A percentile compares a stretch with the other conserved stretches of the same genome.
These are phyloP conservation scores for Nannobrachium achirus DNA, from an alignment of 2,113 vertebrate genomes.

Conservation along the genomic window DNA sequence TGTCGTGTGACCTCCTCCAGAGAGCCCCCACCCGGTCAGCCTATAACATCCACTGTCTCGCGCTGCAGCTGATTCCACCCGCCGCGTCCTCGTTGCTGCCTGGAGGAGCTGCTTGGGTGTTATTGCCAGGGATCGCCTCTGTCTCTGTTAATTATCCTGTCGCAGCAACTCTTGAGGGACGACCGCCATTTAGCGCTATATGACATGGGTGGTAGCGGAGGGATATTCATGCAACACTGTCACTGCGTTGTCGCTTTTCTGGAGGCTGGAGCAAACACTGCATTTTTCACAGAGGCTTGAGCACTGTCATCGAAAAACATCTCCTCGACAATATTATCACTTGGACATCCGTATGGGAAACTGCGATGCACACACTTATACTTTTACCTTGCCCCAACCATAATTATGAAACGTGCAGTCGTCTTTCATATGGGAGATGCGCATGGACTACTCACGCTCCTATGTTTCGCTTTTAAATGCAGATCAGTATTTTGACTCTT, in stretches of 20 bases:
- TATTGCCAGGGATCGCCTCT: conserved; percentile 50
- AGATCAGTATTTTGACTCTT: conserved; percentile 45
- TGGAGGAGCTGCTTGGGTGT: conserved; percentile 28
- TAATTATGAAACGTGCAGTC: conserved; percentile 1
- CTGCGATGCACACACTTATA: conserved; percentile 6
- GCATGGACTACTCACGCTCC: conserved; percentile 59
- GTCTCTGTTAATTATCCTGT: background rate
- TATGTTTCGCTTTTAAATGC: conserved; percentile 34
- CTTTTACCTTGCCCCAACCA: conserved; percentile 28
- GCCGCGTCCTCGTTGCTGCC: background rate
- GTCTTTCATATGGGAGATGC: conserved; percentile 56
- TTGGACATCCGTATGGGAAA: conserved; percentile 14
- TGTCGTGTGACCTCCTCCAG: conserved; percentile 81
- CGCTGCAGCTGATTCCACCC: conserved; percentile 5
- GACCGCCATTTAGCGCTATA: too few species aligned
- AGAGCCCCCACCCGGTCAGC: background rate
- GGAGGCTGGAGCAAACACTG: too few species aligned
- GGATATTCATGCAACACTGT: too few species aligned
- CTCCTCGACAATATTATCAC: conserved; percentile 26
- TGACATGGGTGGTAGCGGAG: too few species aligned
- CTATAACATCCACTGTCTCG: conserved; percentile 20
- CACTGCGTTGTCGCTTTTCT: too few species aligned
- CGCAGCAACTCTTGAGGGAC: too few species aligned
- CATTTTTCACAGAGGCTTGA: conserved; percentile 6
- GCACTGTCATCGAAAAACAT: conserved; percentile 10